phyloP scores from a whole-genome alignment of 2,113 vertebrate genomes.

The Rhinichthys klamathensis region DNA sequence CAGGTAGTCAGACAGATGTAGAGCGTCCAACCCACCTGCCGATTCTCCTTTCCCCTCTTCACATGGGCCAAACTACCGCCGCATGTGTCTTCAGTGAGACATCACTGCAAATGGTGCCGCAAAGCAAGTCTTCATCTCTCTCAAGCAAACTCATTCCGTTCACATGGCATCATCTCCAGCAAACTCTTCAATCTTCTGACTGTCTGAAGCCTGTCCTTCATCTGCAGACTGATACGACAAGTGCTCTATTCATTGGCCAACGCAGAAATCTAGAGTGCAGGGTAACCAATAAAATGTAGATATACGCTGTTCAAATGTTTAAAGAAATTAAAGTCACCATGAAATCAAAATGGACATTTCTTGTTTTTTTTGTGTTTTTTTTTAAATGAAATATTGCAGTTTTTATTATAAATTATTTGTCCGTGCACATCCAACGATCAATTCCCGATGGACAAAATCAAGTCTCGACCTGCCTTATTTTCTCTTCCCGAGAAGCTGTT shows the following conservation, averaged over 20 bases:
- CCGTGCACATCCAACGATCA: too few relatives aligned
- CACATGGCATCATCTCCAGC: background rate
- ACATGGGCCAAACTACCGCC: background rate
- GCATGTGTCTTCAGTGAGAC: background rate
- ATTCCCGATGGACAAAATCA: too few relatives aligned
- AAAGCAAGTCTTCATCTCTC: conserved; percentile 3
- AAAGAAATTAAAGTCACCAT: too few relatives aligned
- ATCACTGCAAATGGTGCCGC: background rate
- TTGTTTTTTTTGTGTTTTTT: too few relatives aligned
- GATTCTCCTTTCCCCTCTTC: background rate
- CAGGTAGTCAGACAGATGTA: background rate
- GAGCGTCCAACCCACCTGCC: conserved; percentile 32
- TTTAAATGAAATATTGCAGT: too few relatives aligned
- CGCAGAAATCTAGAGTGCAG: background rate
- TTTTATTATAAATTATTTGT: too few relatives aligned
- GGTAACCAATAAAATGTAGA: background rate
- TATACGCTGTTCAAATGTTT: background rate
- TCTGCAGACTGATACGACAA: background rate
- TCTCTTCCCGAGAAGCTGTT: too few relatives aligned
- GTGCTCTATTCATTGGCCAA: background rate
- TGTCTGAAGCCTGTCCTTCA: background rate
- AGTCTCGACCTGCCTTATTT: too few relatives aligned
- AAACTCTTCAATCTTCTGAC: background rate
- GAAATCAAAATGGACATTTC: too few relatives aligned
- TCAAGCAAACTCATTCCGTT: background rate